A percentile compares a stretch with the other conserved stretches of the same genome.
Conservation (phyloP, 2,797 vertebrate species). For the Meriones psammophilus region DNA sequence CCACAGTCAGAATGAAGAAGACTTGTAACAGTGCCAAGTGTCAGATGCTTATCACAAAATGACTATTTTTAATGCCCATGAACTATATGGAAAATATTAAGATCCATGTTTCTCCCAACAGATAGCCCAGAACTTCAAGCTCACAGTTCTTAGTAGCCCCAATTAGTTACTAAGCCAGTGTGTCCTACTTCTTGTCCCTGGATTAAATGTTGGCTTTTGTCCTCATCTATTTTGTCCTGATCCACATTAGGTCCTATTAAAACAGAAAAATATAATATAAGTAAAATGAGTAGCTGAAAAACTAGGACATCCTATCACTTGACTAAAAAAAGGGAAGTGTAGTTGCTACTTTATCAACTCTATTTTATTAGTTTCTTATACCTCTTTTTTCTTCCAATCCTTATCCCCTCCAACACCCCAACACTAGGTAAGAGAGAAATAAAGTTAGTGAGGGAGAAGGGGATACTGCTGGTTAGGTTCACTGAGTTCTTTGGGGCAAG, state of each 20-base stretch:
- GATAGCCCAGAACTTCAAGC: not conserved
- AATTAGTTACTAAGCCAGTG: not conserved
- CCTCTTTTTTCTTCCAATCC: too few species aligned
- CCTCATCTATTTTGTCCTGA: conserved; percentile 80
- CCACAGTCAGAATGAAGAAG: conserved; percentile 85
- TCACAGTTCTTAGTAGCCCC: not conserved
- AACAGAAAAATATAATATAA: conserved; percentile 83
- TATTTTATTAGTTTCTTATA: too few species aligned
- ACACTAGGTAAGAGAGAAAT: too few species aligned
- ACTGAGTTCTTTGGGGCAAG: too few species aligned
- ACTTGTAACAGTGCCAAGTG: conserved; percentile 85
- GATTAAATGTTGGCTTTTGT: conserved; percentile 74
- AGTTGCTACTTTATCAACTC: too few species aligned
- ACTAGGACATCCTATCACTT: conserved; percentile 69
- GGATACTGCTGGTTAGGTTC: too few species aligned
- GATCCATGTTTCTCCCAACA: not conserved
- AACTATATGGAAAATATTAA: conserved; percentile 71
- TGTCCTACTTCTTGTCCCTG: conserved; percentile 17
- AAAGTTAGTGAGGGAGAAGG: too few species aligned
- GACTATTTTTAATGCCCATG: conserved; percentile 69
- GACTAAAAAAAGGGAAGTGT: conserved; percentile 47
- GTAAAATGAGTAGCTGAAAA: conserved; percentile 80
- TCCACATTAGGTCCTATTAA: conserved; percentile 73
- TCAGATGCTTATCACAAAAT: conserved; percentile 86
- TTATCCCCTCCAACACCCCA: too few species aligned